A percentile compares a stretch with the other conserved stretches of the same genome.
These are phyloP conservation scores for Platyscapa corneri DNA, from an alignment of 1,140 invertebrate species.

Conservation along the genomic window DNA sequence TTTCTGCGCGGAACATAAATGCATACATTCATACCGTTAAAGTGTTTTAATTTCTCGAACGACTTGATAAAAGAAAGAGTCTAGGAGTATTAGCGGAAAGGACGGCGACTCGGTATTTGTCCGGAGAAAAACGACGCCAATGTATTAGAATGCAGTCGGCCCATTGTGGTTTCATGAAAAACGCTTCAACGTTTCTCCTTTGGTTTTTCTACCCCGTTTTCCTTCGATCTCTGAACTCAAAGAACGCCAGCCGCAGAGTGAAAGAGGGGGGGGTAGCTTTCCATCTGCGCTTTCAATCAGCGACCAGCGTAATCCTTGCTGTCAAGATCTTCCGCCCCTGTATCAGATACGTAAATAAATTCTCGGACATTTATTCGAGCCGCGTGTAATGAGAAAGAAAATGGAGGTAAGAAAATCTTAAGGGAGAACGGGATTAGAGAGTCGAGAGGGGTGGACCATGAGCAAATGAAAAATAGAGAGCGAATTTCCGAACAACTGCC, in stretches of 20 bases:
- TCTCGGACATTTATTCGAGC: not conserved
- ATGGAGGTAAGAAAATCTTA: constrained; percentile 41
- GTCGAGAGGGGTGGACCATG: not conserved
- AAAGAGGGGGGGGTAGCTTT: not conserved
- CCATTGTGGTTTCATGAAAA: constrained; percentile 22
- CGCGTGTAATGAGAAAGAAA: constrained; percentile 31
- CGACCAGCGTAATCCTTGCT: not conserved
- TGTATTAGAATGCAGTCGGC: constrained; percentile 28
- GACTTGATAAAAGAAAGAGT: constrained; percentile 2
- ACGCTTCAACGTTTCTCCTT: constrained; percentile 3
- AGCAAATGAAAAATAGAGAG: not conserved
- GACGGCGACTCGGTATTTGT: not conserved
- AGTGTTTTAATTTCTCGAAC: too few species aligned
- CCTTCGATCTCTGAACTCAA: not conserved
- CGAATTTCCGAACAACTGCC: constrained; percentile 1
- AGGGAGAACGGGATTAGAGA: not conserved
- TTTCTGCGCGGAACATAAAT: too few species aligned
- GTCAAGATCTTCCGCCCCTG: not conserved
- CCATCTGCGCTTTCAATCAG: constrained; percentile 15
- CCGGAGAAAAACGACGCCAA: constrained; percentile 15
- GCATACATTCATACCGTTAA: too few species aligned
- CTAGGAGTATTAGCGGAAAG: not conserved
- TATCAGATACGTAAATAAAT: constrained; percentile 30
- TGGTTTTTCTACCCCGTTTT: not conserved
- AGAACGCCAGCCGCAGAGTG: not conserved